A percentile compares a stretch with the other conserved stretches of the same genome.
Evolutionary conservation across 2,888 invertebrate species (phyloP).

Genomic region (Girardia tigrina): DNA sequence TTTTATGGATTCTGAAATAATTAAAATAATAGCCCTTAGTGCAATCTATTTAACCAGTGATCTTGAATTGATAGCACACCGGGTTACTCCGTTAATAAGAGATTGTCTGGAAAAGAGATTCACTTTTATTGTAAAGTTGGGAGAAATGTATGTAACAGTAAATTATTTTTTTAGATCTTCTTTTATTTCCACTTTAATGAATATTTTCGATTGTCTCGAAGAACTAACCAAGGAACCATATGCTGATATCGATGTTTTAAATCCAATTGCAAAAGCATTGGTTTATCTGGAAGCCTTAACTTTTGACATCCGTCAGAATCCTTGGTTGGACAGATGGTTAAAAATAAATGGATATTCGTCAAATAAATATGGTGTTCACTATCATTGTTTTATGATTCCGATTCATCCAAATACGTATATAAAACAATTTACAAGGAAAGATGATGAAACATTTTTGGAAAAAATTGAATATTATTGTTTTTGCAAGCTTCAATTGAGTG

Average conservation of each 20-base stretch:
- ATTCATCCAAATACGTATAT: conserved; percentile 2
- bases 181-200: not conserved
- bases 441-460: conserved; percentile 15
- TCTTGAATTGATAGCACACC: not conserved
- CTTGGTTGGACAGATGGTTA: conserved; percentile 9
- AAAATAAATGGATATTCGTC: conserved; percentile 17
- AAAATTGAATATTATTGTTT: conserved; percentile 15
- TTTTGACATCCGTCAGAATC: not conserved
- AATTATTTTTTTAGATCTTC: not conserved
- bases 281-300: not conserved
- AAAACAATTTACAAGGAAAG: conserved; percentile 3
- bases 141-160: not conserved
- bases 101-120: conserved; percentile 4
- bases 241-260: not conserved
- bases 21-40: not conserved
- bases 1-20: not conserved
- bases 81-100: conserved; percentile 7
- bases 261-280: not conserved
- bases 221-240: not conserved
- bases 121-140: not conserved
- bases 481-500: not conserved
- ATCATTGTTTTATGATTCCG: conserved; percentile 13
- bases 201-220: conserved; percentile 15
- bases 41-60: conserved; percentile 9
- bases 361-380: conserved; percentile 1